A percentile compares a stretch with the other conserved stretches of the same genome.
phyloP scores from a whole-genome alignment of 2,113 vertebrate genomes.

The Chlorocebus sabaeus region DNA sequence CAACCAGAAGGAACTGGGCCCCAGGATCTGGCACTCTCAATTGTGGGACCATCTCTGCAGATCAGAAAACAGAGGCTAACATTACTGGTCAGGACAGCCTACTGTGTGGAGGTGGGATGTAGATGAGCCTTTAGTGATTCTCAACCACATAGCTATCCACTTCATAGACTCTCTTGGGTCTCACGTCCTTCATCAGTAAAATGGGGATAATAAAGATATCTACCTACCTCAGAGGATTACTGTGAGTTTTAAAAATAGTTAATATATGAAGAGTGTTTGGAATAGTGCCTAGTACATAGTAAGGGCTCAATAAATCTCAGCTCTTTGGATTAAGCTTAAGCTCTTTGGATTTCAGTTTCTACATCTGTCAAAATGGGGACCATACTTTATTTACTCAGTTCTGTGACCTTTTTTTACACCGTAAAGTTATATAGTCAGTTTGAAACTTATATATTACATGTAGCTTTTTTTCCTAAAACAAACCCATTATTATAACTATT shows the following conservation, averaged over 20 bases:
- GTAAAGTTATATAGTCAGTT: neutral
- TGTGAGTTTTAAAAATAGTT: conserved; percentile 4
- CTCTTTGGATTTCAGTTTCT: neutral
- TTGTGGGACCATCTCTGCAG: neutral
- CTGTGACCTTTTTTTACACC: neutral
- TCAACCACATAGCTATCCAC: neutral
- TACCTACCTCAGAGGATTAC: neutral
- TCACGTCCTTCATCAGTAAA: neutral
- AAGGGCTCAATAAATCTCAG: neutral
- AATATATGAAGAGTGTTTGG: neutral
- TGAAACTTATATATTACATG: neutral
- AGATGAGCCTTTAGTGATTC: neutral
- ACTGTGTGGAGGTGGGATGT: fast-evolving
- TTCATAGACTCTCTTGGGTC: neutral
- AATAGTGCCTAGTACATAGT: neutral
- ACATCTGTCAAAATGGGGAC: neutral
- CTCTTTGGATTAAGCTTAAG: neutral
- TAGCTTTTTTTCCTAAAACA: neutral
- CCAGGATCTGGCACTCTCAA: neutral
- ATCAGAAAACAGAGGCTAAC: neutral
- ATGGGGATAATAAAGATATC: neutral
- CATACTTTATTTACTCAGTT: neutral
- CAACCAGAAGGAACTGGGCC: neutral
- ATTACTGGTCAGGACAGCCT: neutral
- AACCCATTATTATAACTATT: neutral